Evolutionary conservation across 2,797 vertebrate genomes (phyloP), one percentile per base, ranked within the genome.

Genomic region (Eulemur rubriventer): DNA sequence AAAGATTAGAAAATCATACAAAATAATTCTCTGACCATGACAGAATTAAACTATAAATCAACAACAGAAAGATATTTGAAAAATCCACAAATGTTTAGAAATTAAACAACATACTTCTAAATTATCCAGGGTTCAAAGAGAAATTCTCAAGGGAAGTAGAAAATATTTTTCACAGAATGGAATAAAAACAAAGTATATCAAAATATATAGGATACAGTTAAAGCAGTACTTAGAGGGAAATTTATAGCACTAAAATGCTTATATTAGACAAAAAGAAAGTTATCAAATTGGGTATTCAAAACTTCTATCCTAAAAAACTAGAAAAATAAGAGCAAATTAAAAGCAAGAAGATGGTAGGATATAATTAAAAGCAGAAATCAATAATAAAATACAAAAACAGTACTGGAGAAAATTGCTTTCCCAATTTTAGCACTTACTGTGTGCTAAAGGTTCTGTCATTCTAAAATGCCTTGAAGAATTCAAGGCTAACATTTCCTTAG

Each of bases 241-340:
- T 61, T 72, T 43, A 67, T 46, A 91, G 61, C 3, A 73, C n/a
- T 63, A 65, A 89, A 67, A 89, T 43, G 16, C 12, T 20, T 35
- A n/a, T 61, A 30, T 63, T 61, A 69, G 72, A 52, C 67, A 93
- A 91, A 18, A 30, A 65, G 30, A 55, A 81, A 12, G 20, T 78
- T 95, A 76, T 70, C 55, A 81, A 52, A 55, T 48, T 70, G 26
- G 18, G 11, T 78, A 75, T 67, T 48, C 75, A 86, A 90, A 92
- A 3, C 33, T 92, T 80, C 61, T 4, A 35, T 18, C 26, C 88
- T n/a, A 95, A 55, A 73, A 75, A 91, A 85, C 28, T 72, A 80
- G n/a, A 81, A 81, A 89, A 63, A 38, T 57, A 93, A 85, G 30
- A 86, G 30, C 24, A 89, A 82, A 78, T 79, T 91, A 91, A 92